A percentile compares a stretch with the other conserved stretches of the same genome.
These are phyloP conservation scores for Pseudococcus viburni DNA, from an alignment of 2,888 invertebrate genomes.

Conservation along the genomic window DNA sequence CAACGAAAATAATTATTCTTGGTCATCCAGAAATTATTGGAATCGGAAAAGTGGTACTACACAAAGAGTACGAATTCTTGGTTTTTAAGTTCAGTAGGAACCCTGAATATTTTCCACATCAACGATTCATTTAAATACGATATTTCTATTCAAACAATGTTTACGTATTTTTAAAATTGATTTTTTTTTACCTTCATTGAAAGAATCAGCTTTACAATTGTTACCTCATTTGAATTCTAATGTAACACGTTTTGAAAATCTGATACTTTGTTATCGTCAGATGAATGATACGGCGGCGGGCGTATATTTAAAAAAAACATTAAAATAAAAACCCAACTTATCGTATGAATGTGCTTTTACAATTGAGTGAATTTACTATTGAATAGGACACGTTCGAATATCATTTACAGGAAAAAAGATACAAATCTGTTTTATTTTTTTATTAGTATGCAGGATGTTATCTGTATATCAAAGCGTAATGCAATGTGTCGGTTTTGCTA, in stretches of 20 bases:
- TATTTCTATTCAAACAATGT: background rate
- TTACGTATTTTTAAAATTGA: background rate
- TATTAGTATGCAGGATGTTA: conserved; percentile 56
- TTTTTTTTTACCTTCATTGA: background rate
- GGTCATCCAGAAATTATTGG: too few relatives aligned
- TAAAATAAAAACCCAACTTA: background rate
- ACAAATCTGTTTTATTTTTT: conserved; percentile 49
- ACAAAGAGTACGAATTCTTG: background rate
- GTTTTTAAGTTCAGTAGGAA: background rate
- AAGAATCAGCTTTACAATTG: background rate
- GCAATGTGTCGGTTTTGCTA: conserved; percentile 28
- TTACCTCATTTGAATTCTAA: background rate
- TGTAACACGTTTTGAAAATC: background rate
- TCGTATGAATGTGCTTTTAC: conserved; percentile 36
- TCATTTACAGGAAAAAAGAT: conserved; percentile 51
- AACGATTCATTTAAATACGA: background rate
- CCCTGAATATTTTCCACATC: background rate
- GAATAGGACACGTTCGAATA: conserved; percentile 26
- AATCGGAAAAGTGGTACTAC: too few relatives aligned
- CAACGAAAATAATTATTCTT: too few relatives aligned
- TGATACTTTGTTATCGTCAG: background rate
- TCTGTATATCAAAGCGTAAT: conserved; percentile 33
- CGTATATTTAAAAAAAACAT: conserved; percentile 32
- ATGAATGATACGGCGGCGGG: background rate
- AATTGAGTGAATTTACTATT: background rate